These are phyloP conservation scores for Callocephalon fimbriatum DNA, from an alignment of 2,113 vertebrate species.

Conservation along the genomic window DNA sequence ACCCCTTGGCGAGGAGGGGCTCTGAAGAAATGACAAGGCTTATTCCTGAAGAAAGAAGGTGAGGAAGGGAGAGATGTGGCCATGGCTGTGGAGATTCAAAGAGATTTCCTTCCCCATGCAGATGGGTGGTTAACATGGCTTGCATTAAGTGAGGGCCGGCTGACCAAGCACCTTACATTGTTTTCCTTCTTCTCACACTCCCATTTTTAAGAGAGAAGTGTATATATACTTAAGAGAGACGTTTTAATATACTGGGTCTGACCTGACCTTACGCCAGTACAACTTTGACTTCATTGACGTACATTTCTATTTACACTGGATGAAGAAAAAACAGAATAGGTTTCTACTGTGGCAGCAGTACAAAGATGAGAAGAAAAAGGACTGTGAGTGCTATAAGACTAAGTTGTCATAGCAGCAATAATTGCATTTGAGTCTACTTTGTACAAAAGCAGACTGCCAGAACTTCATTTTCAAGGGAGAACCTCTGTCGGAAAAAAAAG, in stretches of 20 bases:
- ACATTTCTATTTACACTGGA: background rate
- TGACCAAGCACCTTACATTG: background rate
- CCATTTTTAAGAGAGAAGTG: background rate
- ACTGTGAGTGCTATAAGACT: background rate
- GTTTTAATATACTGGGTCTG: background rate
- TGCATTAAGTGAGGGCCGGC: background rate
- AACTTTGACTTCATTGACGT: background rate
- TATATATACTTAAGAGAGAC: background rate
- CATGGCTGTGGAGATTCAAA: background rate
- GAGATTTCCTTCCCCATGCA: background rate
- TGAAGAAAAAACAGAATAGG: background rate
- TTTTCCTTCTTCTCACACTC: background rate
- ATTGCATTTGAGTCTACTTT: slow-evolving; percentile 55
- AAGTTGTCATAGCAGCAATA: slow-evolving; percentile 68
- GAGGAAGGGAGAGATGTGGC: background rate
- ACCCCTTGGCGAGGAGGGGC: background rate
- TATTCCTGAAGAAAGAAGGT: background rate
- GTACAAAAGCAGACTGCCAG: slow-evolving; percentile 38
- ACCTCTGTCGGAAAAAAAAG: slow-evolving; percentile 29
- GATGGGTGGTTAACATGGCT: background rate
- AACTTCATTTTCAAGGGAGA: slow-evolving; percentile 33
- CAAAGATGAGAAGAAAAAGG: slow-evolving; percentile 6
- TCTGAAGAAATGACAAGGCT: background rate
- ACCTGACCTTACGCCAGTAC: background rate
- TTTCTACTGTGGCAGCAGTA: background rate